Evolutionary conservation across 1,140 invertebrate genomes (phyloP).

Genomic region (Popillia japonica): DNA sequence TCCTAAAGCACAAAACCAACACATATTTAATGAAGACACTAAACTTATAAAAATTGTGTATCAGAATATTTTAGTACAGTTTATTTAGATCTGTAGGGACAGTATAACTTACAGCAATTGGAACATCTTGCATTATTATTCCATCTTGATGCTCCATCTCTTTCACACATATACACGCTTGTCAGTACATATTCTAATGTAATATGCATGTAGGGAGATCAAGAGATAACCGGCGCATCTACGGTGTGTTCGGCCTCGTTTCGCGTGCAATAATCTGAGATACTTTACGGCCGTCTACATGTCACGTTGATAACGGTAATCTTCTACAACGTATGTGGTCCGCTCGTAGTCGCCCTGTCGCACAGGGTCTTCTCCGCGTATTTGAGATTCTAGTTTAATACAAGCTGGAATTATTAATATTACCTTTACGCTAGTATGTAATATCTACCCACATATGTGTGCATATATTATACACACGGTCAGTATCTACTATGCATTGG

Average conservation of each 20-base stretch:
- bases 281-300: conserved; percentile 19
- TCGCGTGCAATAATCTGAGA: conserved; percentile 28
- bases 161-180: not conserved
- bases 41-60: too few relatives aligned
- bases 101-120: too few relatives aligned
- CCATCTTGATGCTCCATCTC: not conserved
- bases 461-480: not conserved
- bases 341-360: not conserved
- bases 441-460: not conserved
- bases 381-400: not conserved
- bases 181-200: conserved; percentile 20
- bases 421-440: not conserved
- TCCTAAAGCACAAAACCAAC: too few relatives aligned
- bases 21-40: too few relatives aligned
- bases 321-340: conserved; percentile 23
- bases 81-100: too few relatives aligned
- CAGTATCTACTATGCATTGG: not conserved
- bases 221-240: not conserved
- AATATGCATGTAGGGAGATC: conserved; percentile 13
- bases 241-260: not conserved
- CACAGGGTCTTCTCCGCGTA: not conserved
- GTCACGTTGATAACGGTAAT: conserved; percentile 29
- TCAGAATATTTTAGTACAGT: too few relatives aligned
- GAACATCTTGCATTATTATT: too few relatives aligned
- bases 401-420: not conserved